phyloP scores from a whole-genome alignment of 2,113 vertebrate genomes.

The Columba livia region DNA sequence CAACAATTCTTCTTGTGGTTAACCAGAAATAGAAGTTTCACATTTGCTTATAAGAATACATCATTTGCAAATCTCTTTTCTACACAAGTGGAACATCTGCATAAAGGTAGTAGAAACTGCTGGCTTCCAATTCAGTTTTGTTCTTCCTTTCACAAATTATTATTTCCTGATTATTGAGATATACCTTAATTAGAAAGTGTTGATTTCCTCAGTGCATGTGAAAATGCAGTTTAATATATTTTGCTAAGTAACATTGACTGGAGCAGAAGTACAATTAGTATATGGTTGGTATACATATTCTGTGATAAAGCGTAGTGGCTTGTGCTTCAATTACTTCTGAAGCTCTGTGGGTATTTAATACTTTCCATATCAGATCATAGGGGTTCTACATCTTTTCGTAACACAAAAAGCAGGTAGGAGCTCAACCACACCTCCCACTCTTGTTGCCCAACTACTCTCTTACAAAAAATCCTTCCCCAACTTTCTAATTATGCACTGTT shows the following conservation, averaged over 20 bases:
- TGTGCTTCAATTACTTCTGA: background rate
- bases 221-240: background rate
- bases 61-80: conserved; percentile 5
- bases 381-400: background rate
- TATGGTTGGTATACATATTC: background rate
- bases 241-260: background rate
- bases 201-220: background rate
- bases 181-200: background rate
- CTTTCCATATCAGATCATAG: background rate
- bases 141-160: background rate
- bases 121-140: background rate
- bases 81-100: background rate
- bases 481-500: background rate
- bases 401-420: background rate
- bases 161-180: background rate
- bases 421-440: background rate
- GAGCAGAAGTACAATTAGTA: background rate
- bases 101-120: background rate
- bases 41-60: background rate
- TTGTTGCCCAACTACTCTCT: background rate
- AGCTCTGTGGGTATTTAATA: background rate
- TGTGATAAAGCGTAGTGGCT: background rate
- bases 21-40: background rate
- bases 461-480: background rate
- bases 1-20: background rate